phyloP scores from a whole-genome alignment of 1,140 invertebrate genomes.

The Micrasema minimum region DNA sequence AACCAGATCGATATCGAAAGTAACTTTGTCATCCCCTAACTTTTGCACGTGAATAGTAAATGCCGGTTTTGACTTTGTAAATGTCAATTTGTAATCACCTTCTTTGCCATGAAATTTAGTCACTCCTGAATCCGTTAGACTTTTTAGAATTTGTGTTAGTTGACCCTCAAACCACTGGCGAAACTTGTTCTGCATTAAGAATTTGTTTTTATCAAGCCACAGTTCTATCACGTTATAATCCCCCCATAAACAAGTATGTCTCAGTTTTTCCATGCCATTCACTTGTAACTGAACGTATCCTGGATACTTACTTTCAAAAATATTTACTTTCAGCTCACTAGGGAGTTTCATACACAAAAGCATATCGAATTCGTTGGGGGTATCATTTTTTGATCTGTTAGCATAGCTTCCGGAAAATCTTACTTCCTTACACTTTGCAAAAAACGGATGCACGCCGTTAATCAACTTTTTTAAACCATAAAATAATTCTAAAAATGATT shows the following conservation, averaged over 20 bases:
- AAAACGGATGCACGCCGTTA: too few relatives aligned
- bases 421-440: constrained; percentile 1
- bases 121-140: neutral
- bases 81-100: too few relatives aligned
- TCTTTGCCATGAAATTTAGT: too few relatives aligned
- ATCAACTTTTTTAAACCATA: too few relatives aligned
- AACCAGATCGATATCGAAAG: constrained; percentile 9
- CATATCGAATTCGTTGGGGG: constrained; percentile 12
- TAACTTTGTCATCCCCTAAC: neutral
- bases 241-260: neutral
- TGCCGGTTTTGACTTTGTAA: neutral
- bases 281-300: constrained; percentile 4
- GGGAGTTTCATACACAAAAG: constrained; percentile 11
- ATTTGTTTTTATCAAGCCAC: constrained; percentile 2
- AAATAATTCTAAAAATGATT: too few relatives aligned
- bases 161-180: constrained; percentile 19
- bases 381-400: neutral
- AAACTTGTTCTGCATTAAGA: constrained; percentile 20
- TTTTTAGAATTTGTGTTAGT: neutral
- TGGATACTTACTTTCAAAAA: neutral
- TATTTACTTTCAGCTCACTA: neutral
- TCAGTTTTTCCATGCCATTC: neutral
- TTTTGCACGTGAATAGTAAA: constrained; percentile 3
- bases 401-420: constrained; percentile 14
- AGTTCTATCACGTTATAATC: constrained; percentile 9